Conservation (phyloP, 1,140 invertebrate species). For the fruit fly (Drosophila melanogaster) region Release_6_plus_ISO1_MT NT_033779.5:6739501-6740000, state of each 20-base stretch:
- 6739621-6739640: constrained; percentile 79
- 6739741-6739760: constrained; percentile 85
- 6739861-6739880: neutral
- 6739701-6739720: constrained; percentile 85
- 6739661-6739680: constrained; percentile 86
- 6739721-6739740: constrained; percentile 85
- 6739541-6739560: constrained; percentile 88
- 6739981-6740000: constrained; percentile 60
- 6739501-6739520: constrained; percentile 94
- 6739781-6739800: constrained; percentile 84
- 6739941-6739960: constrained; percentile 1
- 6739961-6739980: constrained; percentile 35
- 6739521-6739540: constrained; percentile 90
- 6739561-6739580: constrained; percentile 86
- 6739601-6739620: constrained; percentile 75
- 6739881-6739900: constrained; percentile 57
- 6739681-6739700: constrained; percentile 88
- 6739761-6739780: constrained; percentile 85
- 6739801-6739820: constrained; percentile 85
- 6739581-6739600: constrained; percentile 78
- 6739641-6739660: constrained; percentile 72
- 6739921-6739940: constrained; percentile 2
- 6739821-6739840: constrained; percentile 72
- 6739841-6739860: constrained; percentile 36
- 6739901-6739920: constrained; percentile 19